A percentile compares a stretch with the other conserved stretches of the same genome.
Evolutionary conservation across 2,113 vertebrate species (phyloP).

Genomic region (Aptenodytes forsteri): DNA sequence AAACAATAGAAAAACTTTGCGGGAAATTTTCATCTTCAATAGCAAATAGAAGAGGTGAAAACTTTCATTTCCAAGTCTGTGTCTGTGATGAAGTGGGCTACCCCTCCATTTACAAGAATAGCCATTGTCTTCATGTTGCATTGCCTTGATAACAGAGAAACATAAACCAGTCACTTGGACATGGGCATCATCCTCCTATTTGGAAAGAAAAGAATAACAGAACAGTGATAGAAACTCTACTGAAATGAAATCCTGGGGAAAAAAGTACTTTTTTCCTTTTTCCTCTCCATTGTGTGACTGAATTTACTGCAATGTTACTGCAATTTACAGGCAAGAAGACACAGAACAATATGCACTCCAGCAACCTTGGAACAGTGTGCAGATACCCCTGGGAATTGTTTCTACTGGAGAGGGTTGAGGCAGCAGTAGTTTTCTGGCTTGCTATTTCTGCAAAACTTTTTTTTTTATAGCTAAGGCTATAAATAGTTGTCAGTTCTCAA

Average conservation of each 20-base stretch:
- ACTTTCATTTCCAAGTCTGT: neutral
- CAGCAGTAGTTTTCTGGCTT: neutral
- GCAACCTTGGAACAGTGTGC: neutral
- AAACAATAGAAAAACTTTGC: neutral
- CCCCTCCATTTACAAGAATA: neutral
- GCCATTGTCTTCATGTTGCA: neutral
- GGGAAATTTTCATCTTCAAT: neutral
- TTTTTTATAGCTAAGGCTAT: neutral
- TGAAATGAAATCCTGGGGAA: neutral
- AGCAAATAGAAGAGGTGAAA: neutral
- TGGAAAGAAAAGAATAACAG: neutral
- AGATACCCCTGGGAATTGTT: neutral
- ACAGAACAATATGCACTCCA: neutral
- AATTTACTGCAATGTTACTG: neutral
- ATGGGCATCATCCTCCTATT: neutral
- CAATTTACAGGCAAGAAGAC: conserved; percentile 14
- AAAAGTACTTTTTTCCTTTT: neutral
- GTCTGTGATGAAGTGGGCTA: neutral
- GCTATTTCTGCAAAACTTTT: neutral
- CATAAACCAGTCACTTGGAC: neutral
- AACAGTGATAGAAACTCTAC: neutral
- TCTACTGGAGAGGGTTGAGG: neutral
- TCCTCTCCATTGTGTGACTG: neutral
- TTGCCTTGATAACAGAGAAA: neutral
- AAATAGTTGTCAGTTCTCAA: conserved; percentile 45